Conservation (phyloP, 2,113 vertebrate genomes). For the Rhodinocichla rosea region DNA sequence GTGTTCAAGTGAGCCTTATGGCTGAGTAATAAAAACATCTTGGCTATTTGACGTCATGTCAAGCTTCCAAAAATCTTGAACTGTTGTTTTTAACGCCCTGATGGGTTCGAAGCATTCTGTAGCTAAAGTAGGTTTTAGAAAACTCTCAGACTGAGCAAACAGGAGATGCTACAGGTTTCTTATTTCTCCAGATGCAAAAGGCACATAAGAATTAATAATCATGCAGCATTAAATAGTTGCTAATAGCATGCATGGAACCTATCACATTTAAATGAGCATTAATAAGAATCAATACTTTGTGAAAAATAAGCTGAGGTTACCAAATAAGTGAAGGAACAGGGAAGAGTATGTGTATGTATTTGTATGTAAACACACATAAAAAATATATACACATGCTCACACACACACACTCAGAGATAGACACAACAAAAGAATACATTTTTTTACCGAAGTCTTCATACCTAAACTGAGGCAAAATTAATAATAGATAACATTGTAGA, state of each 20-base stretch:
- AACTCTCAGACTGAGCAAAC: not conserved
- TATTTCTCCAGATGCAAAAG: not conserved
- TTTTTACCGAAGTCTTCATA: not conserved
- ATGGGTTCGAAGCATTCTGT: not conserved
- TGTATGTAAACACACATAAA: not conserved
- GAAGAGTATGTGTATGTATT: not conserved
- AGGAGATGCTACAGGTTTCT: not conserved
- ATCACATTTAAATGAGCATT: not conserved
- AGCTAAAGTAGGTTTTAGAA: not conserved
- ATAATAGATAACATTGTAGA: not conserved
- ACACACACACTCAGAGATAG: not conserved
- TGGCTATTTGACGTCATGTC: conserved; percentile 23
- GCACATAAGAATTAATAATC: not conserved
- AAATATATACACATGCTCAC: not conserved
- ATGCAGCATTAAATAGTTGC: not conserved
- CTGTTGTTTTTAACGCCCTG: not conserved
- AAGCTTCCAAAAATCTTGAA: not conserved
- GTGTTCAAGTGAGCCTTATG: not conserved
- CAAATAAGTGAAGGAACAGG: not conserved
- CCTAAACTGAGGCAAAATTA: not conserved
- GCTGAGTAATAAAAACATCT: not conserved
- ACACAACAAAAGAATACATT: not conserved
- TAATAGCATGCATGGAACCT: not conserved
- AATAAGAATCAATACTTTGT: not conserved
- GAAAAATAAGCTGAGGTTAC: not conserved